These are phyloP conservation scores for Coreoperca whiteheadi DNA, from an alignment of 2,113 vertebrate species.

Conservation along the genomic window DNA sequence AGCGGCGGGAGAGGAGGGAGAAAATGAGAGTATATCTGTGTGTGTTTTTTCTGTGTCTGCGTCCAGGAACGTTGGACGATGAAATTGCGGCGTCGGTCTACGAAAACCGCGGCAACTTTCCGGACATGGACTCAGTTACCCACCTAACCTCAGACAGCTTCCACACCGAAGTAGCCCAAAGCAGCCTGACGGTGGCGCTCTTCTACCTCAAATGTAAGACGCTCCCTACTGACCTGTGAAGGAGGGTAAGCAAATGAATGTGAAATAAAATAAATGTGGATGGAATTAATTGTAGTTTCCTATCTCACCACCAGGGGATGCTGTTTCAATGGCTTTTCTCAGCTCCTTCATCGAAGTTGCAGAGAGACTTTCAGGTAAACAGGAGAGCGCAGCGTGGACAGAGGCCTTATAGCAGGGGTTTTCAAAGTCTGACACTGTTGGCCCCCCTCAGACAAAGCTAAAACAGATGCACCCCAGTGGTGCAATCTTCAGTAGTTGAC, in stretches of 20 bases:
- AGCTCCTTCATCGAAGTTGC: constrained; percentile 87
- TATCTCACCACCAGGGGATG: constrained; percentile 88
- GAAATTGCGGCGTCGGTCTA: constrained; percentile 89
- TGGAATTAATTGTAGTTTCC: constrained; percentile 21
- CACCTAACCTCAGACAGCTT: constrained; percentile 89
- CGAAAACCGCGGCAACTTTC: constrained; percentile 83
- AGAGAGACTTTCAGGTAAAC: constrained; percentile 86
- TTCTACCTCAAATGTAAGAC: constrained; percentile 94
- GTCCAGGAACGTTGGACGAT: constrained; percentile 90
- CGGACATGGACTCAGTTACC: constrained; percentile 82
- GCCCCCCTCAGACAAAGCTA: not conserved
- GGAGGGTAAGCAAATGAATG: not conserved
- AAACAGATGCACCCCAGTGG: not conserved
- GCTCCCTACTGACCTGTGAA: too few relatives aligned
- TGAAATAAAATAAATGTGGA: not conserved
- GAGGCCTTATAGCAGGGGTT: not conserved
- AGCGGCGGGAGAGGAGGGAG: not conserved
- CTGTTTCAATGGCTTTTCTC: constrained; percentile 89
- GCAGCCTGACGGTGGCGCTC: constrained; percentile 84
- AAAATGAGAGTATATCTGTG: not conserved
- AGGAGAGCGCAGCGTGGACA: not conserved
- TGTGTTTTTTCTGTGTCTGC: not conserved
- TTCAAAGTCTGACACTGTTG: not conserved
- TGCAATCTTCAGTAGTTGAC: too few relatives aligned
- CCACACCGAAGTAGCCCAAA: constrained; percentile 67